Percentiles rank a stretch among this genome's conserved stretches.
These are phyloP conservation scores for Ceratitis capitata DNA, from an alignment of 1,140 invertebrate genomes.

Conservation along the genomic window DNA sequence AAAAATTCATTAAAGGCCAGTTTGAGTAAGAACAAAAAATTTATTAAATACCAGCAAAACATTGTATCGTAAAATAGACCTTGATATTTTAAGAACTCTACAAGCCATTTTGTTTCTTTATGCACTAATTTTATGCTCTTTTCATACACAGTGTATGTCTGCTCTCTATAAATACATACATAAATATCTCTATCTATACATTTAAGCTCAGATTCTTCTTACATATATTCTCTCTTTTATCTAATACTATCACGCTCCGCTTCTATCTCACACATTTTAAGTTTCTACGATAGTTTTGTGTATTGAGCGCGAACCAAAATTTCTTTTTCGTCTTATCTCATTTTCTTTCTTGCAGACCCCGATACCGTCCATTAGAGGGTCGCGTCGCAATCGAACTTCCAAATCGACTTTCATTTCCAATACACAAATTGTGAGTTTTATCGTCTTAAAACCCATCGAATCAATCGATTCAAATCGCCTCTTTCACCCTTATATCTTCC, in stretches of 20 bases:
- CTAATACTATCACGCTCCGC: not conserved
- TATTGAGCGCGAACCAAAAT: conserved; percentile 27
- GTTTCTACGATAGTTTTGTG: not conserved
- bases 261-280: conserved; percentile 11
- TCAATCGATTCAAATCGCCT: not conserved
- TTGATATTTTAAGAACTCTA: not conserved
- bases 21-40: too few species aligned
- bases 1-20: too few species aligned
- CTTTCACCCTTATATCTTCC: not conserved
- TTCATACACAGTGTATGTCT: conserved; percentile 30
- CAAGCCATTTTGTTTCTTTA: not conserved
- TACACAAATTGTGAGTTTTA: conserved; percentile 63
- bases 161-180: conserved; percentile 36
- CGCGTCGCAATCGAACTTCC: conserved; percentile 63
- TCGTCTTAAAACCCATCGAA: not conserved
- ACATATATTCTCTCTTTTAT: not conserved
- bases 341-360: conserved; percentile 63
- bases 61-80: too few species aligned
- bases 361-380: conserved; percentile 57
- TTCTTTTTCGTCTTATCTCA: conserved; percentile 45
- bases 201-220: conserved; percentile 38
- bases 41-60: too few species aligned
- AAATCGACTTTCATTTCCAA: conserved; percentile 64
- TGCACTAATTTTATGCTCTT: not conserved
- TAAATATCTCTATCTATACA: conserved; percentile 6